These are phyloP conservation scores for Cynoglossus semilaevis DNA, from an alignment of 2,113 vertebrate genomes.

Conservation along the genomic window DNA sequence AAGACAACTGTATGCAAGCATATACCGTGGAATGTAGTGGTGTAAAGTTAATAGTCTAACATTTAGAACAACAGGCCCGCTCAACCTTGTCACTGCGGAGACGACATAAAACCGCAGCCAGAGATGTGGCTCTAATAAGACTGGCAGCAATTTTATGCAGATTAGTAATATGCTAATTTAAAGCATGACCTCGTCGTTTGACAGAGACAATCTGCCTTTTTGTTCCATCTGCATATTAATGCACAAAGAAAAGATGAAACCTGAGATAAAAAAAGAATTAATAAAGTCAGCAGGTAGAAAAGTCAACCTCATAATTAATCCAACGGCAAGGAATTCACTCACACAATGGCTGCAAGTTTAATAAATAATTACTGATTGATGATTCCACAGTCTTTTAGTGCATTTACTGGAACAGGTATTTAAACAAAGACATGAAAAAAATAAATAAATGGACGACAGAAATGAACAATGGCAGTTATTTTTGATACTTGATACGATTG, in stretches of 20 bases:
- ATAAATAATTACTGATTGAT: slow-evolving; percentile 70
- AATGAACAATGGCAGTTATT: not conserved
- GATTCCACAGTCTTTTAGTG: slow-evolving; percentile 52
- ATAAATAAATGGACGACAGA: not conserved
- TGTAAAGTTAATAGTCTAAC: slow-evolving; percentile 65
- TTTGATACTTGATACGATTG: no score
- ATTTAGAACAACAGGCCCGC: slow-evolving; percentile 62
- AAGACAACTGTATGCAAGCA: slow-evolving; percentile 38
- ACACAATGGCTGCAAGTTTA: slow-evolving; percentile 57
- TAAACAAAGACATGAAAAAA: slow-evolving; percentile 45
- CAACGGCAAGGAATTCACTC: slow-evolving; percentile 52
- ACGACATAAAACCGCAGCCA: slow-evolving; percentile 39
- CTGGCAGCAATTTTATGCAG: slow-evolving; percentile 69
- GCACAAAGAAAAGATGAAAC: slow-evolving; percentile 64
- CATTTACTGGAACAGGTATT: slow-evolving; percentile 58
- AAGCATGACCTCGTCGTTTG: slow-evolving; percentile 72
- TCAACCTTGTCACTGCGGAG: slow-evolving; percentile 58
- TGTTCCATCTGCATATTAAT: slow-evolving; percentile 78
- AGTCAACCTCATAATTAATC: slow-evolving; percentile 67
- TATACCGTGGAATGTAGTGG: slow-evolving; percentile 52
- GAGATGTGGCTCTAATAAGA: slow-evolving; percentile 64
- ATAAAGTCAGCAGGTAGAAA: slow-evolving; percentile 75
- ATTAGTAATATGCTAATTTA: slow-evolving; percentile 73
- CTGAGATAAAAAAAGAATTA: slow-evolving; percentile 70
- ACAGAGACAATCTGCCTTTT: slow-evolving; percentile 60